Evolutionary conservation across 2,797 vertebrate species (phyloP).

Genomic region (Chanos chanos): DNA sequence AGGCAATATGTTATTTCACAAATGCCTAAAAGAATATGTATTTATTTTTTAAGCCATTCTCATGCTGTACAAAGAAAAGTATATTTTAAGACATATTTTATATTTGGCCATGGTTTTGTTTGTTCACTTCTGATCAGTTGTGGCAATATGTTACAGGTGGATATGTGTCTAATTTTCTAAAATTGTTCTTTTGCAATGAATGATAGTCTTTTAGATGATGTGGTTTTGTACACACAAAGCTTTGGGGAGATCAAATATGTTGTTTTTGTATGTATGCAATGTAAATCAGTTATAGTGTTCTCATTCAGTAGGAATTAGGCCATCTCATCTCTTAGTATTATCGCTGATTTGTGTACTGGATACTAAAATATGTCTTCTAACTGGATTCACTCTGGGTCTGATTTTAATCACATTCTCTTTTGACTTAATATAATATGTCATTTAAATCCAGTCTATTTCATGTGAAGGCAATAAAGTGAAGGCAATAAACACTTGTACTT

Average conservation of each 20-base stretch:
- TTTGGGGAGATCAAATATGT: conserved; percentile 21
- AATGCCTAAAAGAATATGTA: conserved; percentile 43
- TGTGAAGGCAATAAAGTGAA: no score
- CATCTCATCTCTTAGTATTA: no score
- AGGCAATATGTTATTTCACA: conserved; percentile 38
- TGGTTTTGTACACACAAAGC: conserved; percentile 46
- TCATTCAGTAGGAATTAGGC: no score
- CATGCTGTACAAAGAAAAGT: conserved; percentile 53
- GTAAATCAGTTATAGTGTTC: no score
- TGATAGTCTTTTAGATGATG: conserved; percentile 35
- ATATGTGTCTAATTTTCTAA: conserved; percentile 28
- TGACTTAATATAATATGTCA: no score
- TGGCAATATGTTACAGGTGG: conserved; percentile 36
- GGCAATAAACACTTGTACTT: no score
- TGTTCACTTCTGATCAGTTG: conserved; percentile 45
- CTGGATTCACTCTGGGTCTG: no score
- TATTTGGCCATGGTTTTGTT: conserved; percentile 56
- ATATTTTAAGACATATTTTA: conserved; percentile 50
- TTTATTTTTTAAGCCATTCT: conserved; percentile 57
- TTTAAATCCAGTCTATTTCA: no score
- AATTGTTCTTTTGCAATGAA: conserved; percentile 37
- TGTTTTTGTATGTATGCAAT: conserved; percentile 11
- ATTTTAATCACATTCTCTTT: no score
- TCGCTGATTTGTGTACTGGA: no score
- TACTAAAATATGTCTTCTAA: no score